Evolutionary conservation across 2,113 vertebrate genomes (phyloP).

Genomic region (Acrocephalus kingi): DNA sequence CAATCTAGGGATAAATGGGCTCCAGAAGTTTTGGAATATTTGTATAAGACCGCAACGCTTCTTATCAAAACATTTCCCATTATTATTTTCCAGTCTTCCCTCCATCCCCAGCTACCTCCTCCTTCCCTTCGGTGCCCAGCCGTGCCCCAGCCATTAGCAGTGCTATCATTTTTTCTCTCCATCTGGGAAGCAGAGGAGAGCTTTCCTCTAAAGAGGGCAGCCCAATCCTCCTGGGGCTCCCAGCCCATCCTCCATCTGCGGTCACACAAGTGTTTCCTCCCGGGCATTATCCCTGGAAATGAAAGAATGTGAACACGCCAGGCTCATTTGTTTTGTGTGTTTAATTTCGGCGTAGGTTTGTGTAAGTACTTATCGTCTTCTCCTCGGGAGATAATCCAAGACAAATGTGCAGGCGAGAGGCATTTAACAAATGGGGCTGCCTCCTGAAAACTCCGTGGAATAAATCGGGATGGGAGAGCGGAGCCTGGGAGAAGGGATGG

Average conservation of each 20-base stretch:
- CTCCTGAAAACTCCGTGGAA: not conserved
- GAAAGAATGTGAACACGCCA: conserved; percentile 23
- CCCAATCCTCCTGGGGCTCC: not conserved
- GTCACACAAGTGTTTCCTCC: conserved; percentile 29
- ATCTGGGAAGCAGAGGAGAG: not conserved
- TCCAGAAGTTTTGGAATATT: conserved; percentile 58
- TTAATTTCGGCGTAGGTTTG: conserved; percentile 57
- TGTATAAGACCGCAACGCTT: conserved; percentile 34
- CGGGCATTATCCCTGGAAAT: conserved; percentile 27
- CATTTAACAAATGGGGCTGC: conserved; percentile 31
- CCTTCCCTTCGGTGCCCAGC: not conserved
- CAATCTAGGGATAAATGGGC: conserved; percentile 49
- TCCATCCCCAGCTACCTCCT: conserved; percentile 35
- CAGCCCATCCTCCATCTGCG: conserved; percentile 44
- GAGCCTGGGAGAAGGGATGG: conserved; percentile 1
- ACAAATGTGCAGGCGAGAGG: conserved; percentile 21
- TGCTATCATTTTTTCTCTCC: not conserved
- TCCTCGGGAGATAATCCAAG: conserved; percentile 46
- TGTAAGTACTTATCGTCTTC: conserved; percentile 48
- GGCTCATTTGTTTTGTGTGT: conserved; percentile 57
- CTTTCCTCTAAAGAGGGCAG: not conserved
- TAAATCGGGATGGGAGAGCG: not conserved
- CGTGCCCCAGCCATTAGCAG: not conserved
- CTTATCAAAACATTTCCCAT: conserved; percentile 64
- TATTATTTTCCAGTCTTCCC: conserved; percentile 39